Evolutionary conservation across 1,140 invertebrate species (phyloP), one percentile per base, ranked within the genome.

Genomic region (Drosophila lacteicornis): DNA sequence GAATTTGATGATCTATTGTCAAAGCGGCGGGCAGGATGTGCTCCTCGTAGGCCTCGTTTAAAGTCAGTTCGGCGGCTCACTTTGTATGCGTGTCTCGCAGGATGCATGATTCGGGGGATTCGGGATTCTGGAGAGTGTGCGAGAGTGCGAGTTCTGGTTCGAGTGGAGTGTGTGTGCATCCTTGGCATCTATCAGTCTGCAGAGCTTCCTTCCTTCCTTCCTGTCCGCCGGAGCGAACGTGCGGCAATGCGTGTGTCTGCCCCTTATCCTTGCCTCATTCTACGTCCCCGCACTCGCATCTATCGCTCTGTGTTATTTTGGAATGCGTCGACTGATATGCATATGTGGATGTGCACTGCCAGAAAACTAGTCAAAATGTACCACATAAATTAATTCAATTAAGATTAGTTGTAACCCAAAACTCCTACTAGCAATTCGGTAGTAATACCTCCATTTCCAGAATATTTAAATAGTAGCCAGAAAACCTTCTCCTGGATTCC

Each of bases 1-100:
- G 84, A 88, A 88, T 88, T 88, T 90, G 84, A 88, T 88, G 84
- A 88, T 88, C 85, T 88, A 88, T 90, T 88, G 84, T 88, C 75
- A 68, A 47, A 22, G 50, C 47, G 51, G 50, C 47, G 51, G 75
- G 22, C 36, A 27, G 33, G 47, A 42, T 45, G 40, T 12, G 60
- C 33, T 9, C 1, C 22, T 63, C 15, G 61, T 53, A 70, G 67
- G 67, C 67, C 67, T 70, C 42, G 82, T 87, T 87, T 87, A 87
- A 87, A 87, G 83, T 87, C 83, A 86, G 75, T 62, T 79, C 63
- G 75, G 67, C 79, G 82, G 71, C 83, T 81, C 56, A 90, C 80
- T 88, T 88, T 84, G 84, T 88, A 88, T 88, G 85, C 84, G 71
- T 83, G 80, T 59, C 73, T 71, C 67, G 78, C 65, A 65, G 71